These are phyloP conservation scores for Tragelaphus buxtoni DNA, from an alignment of 2,113 vertebrate genomes.

Conservation along the genomic window DNA sequence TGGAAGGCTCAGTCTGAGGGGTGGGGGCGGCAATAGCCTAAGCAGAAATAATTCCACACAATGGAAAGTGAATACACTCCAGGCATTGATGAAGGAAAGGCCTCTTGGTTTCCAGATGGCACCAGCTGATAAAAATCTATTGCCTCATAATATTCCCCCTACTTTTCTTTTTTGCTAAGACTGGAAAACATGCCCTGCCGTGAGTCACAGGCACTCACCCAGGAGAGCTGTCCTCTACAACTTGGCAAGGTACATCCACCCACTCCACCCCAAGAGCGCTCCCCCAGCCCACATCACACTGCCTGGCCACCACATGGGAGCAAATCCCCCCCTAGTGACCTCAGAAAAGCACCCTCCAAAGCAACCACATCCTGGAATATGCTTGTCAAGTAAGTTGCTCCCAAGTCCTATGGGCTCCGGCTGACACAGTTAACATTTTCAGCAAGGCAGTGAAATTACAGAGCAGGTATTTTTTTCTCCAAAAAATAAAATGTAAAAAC, in stretches of 20 bases:
- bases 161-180: background rate
- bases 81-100: background rate
- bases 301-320: background rate
- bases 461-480: background rate
- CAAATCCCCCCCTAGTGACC: background rate
- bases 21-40: background rate
- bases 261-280: background rate
- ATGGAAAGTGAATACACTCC: background rate
- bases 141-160: background rate
- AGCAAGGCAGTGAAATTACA: background rate
- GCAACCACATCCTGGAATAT: background rate
- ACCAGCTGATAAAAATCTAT: background rate
- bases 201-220: background rate
- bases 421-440: background rate
- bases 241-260: rapidly evolving
- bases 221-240: background rate
- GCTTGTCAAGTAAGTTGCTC: slow-evolving; percentile 5
- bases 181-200: background rate
- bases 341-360: background rate
- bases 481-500: background rate
- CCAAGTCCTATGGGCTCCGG: background rate
- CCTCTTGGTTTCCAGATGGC: slow-evolving; percentile 11
- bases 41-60: background rate
- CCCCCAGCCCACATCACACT: rapidly evolving
- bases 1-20: background rate